phyloP scores from a whole-genome alignment of 2,113 vertebrate genomes.

The Numida meleagris region DNA sequence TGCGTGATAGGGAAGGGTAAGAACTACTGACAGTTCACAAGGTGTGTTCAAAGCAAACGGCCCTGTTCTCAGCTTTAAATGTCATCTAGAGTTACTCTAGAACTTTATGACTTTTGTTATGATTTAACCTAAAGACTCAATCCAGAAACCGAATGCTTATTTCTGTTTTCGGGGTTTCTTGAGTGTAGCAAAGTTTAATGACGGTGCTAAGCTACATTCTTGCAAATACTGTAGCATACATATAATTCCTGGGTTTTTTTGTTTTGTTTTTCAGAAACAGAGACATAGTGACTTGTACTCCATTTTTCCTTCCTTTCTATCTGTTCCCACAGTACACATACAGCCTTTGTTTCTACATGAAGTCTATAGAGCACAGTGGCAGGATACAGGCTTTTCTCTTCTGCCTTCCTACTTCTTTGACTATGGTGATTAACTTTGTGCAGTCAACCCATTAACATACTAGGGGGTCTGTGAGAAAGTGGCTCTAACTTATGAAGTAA shows the following conservation, averaged over 20 bases:
- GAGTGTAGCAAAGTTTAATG: neutral
- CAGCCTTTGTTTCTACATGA: neutral
- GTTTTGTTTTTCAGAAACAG: neutral
- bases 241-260: neutral
- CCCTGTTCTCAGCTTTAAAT: neutral
- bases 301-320: neutral
- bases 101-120: neutral
- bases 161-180: neutral
- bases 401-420: neutral
- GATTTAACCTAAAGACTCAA: neutral
- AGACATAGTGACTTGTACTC: neutral
- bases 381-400: neutral
- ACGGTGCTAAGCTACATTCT: neutral
- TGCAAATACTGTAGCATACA: neutral
- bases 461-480: neutral
- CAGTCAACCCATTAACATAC: neutral
- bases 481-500: neutral
- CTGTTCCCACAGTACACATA: neutral
- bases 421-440: neutral
- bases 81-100: neutral
- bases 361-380: neutral
- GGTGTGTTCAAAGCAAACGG: neutral
- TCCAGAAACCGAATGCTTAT: neutral
- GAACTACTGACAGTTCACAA: accelerated
- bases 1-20: neutral